Evolutionary conservation across 2,888 invertebrate species (phyloP), one percentile per base, ranked within the genome.

Genomic region (Oligia fasciuncula): DNA sequence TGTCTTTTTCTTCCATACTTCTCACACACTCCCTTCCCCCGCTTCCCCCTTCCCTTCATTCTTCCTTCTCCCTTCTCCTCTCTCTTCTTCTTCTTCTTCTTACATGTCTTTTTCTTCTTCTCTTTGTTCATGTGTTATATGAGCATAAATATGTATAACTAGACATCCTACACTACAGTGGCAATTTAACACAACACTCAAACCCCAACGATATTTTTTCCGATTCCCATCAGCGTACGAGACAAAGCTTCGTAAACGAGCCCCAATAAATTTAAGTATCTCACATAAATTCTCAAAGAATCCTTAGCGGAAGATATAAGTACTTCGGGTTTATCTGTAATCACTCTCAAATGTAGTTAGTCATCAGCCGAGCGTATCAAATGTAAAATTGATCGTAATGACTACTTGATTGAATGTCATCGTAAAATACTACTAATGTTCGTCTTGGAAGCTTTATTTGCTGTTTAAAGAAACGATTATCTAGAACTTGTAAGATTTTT

Each of bases 361-460:
- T 83, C 74, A 87, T 76, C 76, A 73, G 71, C 66, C n/a, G 57
- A 81, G 67, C 87, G 77, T 82, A 29, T 62, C 77, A 65, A 83
- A 88, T 86, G 70, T 73, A 76, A 88, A 88, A 85, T 85, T 85
- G 85, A 78, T 77, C 71, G 80, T 83, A 85, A 86, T 84, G 76
- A 72, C 84, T 69, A 13, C 29, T 29, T 74, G 86, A 79, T 78
- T 76, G 72, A 88, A 81, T 80, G 86, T 77, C 82, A 68, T 80
- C 75, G 68, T 83, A 77, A 83, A 76, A 79, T 54, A 67, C 19
- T n/a, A 29, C 17, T 49, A 62, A 60, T 35, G 29, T 35, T 11
- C 35, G 40, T 14, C n/a, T 40, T 29, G 4, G 29, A 43, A 57
- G 57, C 19, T 29, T 43, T 71, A 43, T 66, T 75, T 65, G 17